Evolutionary conservation across 2,797 vertebrate species (phyloP), one percentile per base, ranked within the genome.

Genomic region (Triplophysa yarkandensis): DNA sequence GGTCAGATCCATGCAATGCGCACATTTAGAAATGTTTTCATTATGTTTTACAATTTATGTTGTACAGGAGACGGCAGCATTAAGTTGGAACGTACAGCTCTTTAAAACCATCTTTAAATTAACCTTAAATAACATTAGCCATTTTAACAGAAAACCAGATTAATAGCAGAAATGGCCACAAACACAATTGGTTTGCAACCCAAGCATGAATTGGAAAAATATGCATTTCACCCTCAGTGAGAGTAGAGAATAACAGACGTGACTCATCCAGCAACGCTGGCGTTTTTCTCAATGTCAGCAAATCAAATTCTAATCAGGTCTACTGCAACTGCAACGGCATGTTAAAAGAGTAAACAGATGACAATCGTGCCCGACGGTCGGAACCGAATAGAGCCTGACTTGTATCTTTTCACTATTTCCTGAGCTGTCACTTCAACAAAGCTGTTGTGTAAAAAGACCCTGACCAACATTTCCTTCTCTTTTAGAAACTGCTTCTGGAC

Each of bases 261-360:
- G 25, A 50, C 44, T 52, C 43, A 55, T 21, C 17, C 32, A 60
- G 41, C 8, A 23, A 34, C 9, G 10, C 41, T 21, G 67, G 21
- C 48, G 27, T 48, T 61, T 43, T 82, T 58, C 80, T 79, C 82
- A 83, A 85, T 80, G 80, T 30, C 68, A 87, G 83, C 81, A 85
- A 78, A 87, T 89, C 85, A 87, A 80, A 74, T 66, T 78, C 82
- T 87, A 86, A 81, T 88, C 89, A 82, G 48, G 85, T 72, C 66
- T 70, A 83, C 75, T 85, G 78, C 58, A 65, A 74, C 81, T 82
- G 81, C 86, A 83, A 86, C 87, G 86, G 87, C 71, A 71, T 60
- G 74, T 77, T 85, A 87, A 91, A 89, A 86, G 82, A 77, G 84
- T 78, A 85, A 86, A 86, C 78, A 19, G 81, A 86, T 83, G 84